Evolutionary conservation across 2,888 invertebrate species (phyloP).

Genomic region (Chymomyza amoena): DNA sequence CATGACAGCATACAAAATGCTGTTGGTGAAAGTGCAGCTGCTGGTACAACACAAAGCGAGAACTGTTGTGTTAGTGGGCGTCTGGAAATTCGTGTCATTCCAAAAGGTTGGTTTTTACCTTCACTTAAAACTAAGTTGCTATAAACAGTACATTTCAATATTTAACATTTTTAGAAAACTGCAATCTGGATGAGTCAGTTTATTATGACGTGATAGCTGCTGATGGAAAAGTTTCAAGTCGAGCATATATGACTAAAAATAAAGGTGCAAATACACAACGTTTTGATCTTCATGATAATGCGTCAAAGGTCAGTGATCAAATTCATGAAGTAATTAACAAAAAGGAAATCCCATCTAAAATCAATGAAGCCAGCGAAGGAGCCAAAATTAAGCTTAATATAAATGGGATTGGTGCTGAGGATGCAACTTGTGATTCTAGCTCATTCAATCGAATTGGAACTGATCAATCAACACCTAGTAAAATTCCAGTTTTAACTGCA

Average conservation of each 20-base stretch:
- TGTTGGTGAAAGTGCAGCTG: slow-evolving; percentile 43
- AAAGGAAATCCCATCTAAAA: neutral
- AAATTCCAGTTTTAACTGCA: slow-evolving; percentile 83
- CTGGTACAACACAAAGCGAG: slow-evolving; percentile 49
- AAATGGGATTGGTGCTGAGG: slow-evolving; percentile 10
- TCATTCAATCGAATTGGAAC: slow-evolving; percentile 8
- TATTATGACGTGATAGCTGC: slow-evolving; percentile 91
- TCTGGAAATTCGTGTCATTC: slow-evolving; percentile 89
- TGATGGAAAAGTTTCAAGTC: slow-evolving; percentile 73
- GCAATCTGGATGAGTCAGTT: slow-evolving; percentile 86
- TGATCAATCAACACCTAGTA: slow-evolving; percentile 79
- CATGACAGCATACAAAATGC: slow-evolving; percentile 26
- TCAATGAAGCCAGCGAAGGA: slow-evolving; percentile 3
- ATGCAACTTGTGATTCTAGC: slow-evolving; percentile 8
- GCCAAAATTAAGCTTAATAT: slow-evolving; percentile 30
- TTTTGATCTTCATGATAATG: slow-evolving; percentile 28
- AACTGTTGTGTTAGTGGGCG: slow-evolving; percentile 85
- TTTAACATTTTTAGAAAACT: slow-evolving; percentile 77
- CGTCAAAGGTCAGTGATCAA: slow-evolving; percentile 42
- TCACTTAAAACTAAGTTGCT: neutral
- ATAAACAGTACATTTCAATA: neutral
- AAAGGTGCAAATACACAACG: slow-evolving; percentile 15
- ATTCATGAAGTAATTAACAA: neutral
- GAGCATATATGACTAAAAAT: neutral
- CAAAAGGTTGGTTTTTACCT: slow-evolving; percentile 74